These are phyloP conservation scores for Cheilosia vernalis DNA, from an alignment of 2,888 invertebrate genomes.

Conservation along the genomic window DNA sequence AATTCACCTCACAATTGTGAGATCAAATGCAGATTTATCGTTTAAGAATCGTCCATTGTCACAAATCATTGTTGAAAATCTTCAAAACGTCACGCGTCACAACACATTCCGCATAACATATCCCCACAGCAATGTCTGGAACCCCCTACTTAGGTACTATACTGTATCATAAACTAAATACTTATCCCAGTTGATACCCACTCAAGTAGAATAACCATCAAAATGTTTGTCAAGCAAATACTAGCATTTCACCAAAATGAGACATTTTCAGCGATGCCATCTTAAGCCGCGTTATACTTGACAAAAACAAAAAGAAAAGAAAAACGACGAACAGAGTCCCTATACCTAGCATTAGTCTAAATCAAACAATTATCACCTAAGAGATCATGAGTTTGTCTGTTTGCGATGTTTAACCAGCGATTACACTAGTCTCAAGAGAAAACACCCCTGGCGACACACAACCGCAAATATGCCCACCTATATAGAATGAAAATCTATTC, in stretches of 20 bases:
- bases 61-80: not conserved
- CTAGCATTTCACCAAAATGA: conserved; percentile 41
- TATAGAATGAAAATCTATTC: not conserved
- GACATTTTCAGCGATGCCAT: conserved; percentile 38
- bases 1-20: not conserved
- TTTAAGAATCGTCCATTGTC: not conserved
- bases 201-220: conserved; percentile 31
- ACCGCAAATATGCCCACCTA: not conserved
- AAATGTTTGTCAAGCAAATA: conserved; percentile 53
- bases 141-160: conserved; percentile 10
- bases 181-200: conserved; percentile 23
- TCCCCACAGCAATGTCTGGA: conserved; percentile 3
- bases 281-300: conserved; percentile 36
- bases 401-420: conserved; percentile 63
- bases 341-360: conserved; percentile 43
- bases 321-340: not conserved
- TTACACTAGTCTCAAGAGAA: conserved; percentile 48
- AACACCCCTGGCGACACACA: conserved; percentile 38
- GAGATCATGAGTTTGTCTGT: conserved; percentile 66
- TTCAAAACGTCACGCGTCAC: conserved; percentile 19
- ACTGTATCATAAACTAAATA: conserved; percentile 12
- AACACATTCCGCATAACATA: not conserved
- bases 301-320: conserved; percentile 23
- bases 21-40: too few relatives aligned
- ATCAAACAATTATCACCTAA: conserved; percentile 71